Base-by-base conservation (phyloP, 1,140 invertebrate genomes). In the Dreissena polymorpha region DNA sequence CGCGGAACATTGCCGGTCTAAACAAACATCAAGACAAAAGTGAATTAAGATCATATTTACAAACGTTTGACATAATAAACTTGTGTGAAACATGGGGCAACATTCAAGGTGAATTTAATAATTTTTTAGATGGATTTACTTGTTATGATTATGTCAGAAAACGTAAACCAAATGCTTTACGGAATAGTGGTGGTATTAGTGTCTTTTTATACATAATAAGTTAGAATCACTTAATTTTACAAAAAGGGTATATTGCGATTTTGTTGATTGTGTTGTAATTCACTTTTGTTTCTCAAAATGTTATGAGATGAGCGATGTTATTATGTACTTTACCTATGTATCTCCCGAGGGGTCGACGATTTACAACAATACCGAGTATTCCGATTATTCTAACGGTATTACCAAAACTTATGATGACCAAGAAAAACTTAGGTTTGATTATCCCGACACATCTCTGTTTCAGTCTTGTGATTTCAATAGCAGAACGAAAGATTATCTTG, bases 81-180 rank as follows among this genome's bases (percentile, higher is more conserved):
- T 68, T 68, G 23, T 68, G 67, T 68, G 67, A 68, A 68, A 68
- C 67, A 23, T 68, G 67, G 67, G 29, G 67, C 14, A 68, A 68
- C 16, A 21, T n/a, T 25, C 18, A 16, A 21, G 67, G 67, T 68
- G 29, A 68, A 68, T 68, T 23, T 68, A 39, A 27, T 39, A 39
- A 68, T 39, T 68, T 68, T n/a, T 25, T 68, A 68, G 14, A 27
- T 16, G 18, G 18, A 60, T 60, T n/a, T 23, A 60, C 21, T 39
- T 68, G 67, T 68, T 27, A 39, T 68, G 23, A 68, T 68, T 21
- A 27, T 68, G 23, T 68, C 18, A 16, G 67, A 68, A n/a, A 18
- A 27, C 25, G 18, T 23, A 68, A 68, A 16, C 67, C 67, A 68
- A 18, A 27, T 68, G 25, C 18, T 39, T 16, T 27, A 39, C 29